These are phyloP conservation scores for Trinorchestia longiramus DNA, from an alignment of 1,140 invertebrate genomes.

Conservation along the genomic window DNA sequence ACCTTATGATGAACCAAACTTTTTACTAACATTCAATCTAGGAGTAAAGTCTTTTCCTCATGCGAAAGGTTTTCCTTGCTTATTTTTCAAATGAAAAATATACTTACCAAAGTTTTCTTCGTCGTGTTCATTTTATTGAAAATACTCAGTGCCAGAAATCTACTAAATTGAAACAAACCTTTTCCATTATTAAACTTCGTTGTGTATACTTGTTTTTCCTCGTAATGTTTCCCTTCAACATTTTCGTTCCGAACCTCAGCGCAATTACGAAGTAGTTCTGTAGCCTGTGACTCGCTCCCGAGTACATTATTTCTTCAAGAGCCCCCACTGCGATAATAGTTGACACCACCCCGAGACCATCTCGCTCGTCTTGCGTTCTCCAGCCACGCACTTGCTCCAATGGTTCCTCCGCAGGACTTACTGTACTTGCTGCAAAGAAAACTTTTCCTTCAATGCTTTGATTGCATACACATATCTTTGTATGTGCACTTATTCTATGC, in stretches of 20 bases:
- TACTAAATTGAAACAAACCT: neutral
- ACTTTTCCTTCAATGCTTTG: no score
- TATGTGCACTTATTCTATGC: no score
- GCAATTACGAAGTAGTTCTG: neutral
- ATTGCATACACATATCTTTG: no score
- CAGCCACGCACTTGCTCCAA: neutral
- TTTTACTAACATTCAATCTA: no score
- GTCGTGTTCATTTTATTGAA: no score
- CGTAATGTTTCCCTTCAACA: neutral
- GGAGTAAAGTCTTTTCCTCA: no score
- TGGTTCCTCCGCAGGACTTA: neutral
- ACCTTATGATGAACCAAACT: no score
- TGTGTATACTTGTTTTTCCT: neutral
- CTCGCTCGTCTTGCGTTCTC: neutral
- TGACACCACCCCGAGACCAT: neutral
- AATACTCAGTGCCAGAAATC: no score
- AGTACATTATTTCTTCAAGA: neutral
- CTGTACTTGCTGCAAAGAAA: no score
- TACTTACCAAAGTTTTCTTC: no score
- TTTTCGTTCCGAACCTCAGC: neutral
- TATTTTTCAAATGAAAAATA: no score
- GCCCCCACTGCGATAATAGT: slow-evolving; percentile 22
- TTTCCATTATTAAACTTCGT: neutral
- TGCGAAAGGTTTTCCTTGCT: no score
- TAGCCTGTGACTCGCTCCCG: neutral